Evolutionary conservation across 2,888 invertebrate genomes (phyloP).

Genomic region (Tromatobia lineatoria): DNA sequence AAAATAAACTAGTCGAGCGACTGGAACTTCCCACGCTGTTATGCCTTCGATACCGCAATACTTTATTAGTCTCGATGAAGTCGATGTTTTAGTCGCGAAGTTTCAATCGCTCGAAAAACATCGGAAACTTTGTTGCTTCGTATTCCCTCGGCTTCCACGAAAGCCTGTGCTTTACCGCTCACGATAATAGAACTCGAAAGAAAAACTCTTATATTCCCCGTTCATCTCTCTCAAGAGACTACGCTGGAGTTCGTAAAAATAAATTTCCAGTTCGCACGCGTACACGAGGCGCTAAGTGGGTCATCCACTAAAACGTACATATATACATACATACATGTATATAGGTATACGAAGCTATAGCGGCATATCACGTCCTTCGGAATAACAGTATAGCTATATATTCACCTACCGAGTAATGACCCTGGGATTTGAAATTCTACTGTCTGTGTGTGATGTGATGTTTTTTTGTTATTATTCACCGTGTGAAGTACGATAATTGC

Average conservation of each 20-base stretch:
- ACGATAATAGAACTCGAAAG: constrained; percentile 32
- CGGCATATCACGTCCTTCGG: not conserved
- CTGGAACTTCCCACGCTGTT: not conserved
- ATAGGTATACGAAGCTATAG: not conserved
- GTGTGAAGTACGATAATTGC: not conserved
- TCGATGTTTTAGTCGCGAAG: not conserved
- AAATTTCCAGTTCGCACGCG: constrained; percentile 31
- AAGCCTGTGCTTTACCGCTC: not conserved
- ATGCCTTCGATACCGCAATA: not conserved
- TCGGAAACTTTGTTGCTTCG: not conserved
- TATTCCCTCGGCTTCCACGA: not conserved
- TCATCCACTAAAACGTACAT: not conserved
- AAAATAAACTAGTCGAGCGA: not conserved
- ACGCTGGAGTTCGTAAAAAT: constrained; percentile 19
- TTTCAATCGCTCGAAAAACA: not conserved
- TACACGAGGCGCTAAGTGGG: constrained; percentile 12
- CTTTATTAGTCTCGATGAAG: not conserved
- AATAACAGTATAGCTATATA: not conserved
- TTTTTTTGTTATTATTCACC: not conserved
- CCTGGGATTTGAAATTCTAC: constrained; percentile 6
- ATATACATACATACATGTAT: not conserved
- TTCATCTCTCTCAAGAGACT: not conserved
- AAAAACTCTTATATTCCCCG: constrained; percentile 14
- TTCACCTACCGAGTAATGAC: constrained; percentile 4
- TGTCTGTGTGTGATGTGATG: not conserved